A percentile compares a stretch with the other conserved stretches of the same genome.
phyloP scores from a whole-genome alignment of 2,888 invertebrate species.

The Agrypnus murinus region DNA sequence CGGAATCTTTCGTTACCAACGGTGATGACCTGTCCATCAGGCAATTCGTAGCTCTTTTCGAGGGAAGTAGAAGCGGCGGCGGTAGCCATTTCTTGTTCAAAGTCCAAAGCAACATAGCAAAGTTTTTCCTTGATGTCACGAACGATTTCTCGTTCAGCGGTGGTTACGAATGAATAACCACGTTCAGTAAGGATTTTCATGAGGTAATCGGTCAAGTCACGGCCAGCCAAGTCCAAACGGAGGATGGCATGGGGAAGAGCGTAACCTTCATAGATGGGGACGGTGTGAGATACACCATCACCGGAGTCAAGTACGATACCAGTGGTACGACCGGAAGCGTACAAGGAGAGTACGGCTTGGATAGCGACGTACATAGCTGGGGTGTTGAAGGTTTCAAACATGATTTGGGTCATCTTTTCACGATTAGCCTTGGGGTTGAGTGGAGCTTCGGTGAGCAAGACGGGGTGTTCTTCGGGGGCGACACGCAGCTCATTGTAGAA shows the following conservation, averaged over 20 bases:
- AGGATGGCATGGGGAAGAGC: conserved; percentile 97
- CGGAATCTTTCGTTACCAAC: conserved; percentile 94
- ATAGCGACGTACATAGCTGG: conserved; percentile 96
- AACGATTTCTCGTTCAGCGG: conserved; percentile 95
- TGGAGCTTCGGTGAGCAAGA: conserved; percentile 91
- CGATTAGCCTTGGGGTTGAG: conserved; percentile 94
- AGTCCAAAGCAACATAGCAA: conserved; percentile 92
- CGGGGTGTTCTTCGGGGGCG: conserved; percentile 95
- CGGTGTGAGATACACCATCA: conserved; percentile 96
- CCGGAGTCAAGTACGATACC: conserved; percentile 96
- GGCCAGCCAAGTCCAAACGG: conserved; percentile 96
- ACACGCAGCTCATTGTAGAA: conserved; percentile 95
- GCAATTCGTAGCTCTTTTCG: conserved; percentile 93
- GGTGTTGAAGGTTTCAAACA: conserved; percentile 95
- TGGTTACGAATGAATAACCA: conserved; percentile 96
- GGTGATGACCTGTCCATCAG: conserved; percentile 94
- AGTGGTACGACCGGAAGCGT: conserved; percentile 97
- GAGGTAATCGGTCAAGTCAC: conserved; percentile 97
- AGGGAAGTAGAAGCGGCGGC: conserved; percentile 92
- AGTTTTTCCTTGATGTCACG: conserved; percentile 95
- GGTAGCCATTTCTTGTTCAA: conserved; percentile 94
- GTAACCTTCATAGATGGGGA: conserved; percentile 96
- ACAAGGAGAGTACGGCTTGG: conserved; percentile 95
- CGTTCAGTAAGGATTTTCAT: conserved; percentile 98
- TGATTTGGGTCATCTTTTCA: conserved; percentile 96